These are phyloP conservation scores for Apocheima hispidaria DNA, from an alignment of 2,888 invertebrate species.

Conservation along the genomic window DNA sequence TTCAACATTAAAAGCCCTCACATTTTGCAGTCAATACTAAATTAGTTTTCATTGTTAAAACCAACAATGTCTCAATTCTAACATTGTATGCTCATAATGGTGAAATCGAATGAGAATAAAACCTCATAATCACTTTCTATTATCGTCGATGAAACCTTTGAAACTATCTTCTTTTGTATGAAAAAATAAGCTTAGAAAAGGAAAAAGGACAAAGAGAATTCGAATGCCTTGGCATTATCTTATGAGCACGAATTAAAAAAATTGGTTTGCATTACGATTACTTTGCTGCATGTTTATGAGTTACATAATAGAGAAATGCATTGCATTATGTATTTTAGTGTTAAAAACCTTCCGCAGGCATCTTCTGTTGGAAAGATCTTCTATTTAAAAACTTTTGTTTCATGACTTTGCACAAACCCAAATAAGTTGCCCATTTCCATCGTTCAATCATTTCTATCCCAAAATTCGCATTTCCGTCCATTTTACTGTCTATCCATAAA, in stretches of 20 bases:
- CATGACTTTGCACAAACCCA: no score
- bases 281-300: background rate
- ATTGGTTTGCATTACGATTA: background rate
- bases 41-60: constrained; percentile 14
- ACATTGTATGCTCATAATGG: constrained; percentile 5
- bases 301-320: no score
- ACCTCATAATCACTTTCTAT: constrained; percentile 16
- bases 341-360: background rate
- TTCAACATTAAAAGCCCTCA: background rate
- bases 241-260: background rate
- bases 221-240: background rate
- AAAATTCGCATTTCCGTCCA: no score
- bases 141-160: constrained; percentile 6
- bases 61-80: constrained; percentile 2
- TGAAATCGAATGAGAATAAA: constrained; percentile 25
- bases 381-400: no score
- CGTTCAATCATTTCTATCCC: no score
- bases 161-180: constrained; percentile 8
- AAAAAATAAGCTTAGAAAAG: constrained; percentile 6
- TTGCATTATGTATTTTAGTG: no score
- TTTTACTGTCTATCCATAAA: no score
- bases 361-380: no score
- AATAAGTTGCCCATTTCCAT: no score
- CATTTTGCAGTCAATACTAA: background rate
- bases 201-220: background rate